Conservation (phyloP, 2,797 vertebrate genomes). For the Spatula versicolor region DNA sequence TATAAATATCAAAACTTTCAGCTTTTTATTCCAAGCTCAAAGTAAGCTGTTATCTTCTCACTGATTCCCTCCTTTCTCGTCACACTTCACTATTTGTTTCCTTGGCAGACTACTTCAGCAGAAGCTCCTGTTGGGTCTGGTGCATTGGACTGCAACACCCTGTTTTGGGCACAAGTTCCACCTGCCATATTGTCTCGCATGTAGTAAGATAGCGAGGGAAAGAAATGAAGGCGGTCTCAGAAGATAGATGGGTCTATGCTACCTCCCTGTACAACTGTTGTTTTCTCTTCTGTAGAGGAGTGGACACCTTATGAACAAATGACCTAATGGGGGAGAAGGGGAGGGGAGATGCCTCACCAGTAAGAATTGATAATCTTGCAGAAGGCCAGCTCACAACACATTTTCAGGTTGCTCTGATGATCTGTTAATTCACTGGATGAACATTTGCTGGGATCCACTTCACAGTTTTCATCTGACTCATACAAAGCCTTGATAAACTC, state of each 20-base stretch:
- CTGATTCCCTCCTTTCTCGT: background rate
- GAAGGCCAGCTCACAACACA: constrained; percentile 97
- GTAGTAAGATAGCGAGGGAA: background rate
- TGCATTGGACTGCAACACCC: background rate
- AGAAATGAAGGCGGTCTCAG: background rate
- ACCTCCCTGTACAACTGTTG: background rate
- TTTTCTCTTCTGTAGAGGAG: background rate
- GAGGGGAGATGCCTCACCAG: constrained; percentile 82
- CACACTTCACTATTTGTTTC: background rate
- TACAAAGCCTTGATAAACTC: constrained; percentile 96
- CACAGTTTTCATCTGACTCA: constrained; percentile 96
- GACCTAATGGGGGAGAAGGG: background rate
- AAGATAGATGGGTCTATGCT: background rate
- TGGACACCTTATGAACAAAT: background rate
- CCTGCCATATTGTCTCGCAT: background rate
- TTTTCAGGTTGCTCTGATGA: constrained; percentile 95
- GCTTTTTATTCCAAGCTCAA: background rate
- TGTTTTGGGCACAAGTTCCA: background rate
- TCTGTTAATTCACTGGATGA: constrained; percentile 85
- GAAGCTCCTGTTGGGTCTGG: background rate
- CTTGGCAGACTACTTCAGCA: background rate
- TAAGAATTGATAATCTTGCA: constrained; percentile 99
- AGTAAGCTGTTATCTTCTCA: background rate
- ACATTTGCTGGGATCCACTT: constrained; percentile 93
- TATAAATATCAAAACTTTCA: background rate